Conservation (phyloP, 2,797 vertebrate genomes). For the Saxicola maurus region DNA sequence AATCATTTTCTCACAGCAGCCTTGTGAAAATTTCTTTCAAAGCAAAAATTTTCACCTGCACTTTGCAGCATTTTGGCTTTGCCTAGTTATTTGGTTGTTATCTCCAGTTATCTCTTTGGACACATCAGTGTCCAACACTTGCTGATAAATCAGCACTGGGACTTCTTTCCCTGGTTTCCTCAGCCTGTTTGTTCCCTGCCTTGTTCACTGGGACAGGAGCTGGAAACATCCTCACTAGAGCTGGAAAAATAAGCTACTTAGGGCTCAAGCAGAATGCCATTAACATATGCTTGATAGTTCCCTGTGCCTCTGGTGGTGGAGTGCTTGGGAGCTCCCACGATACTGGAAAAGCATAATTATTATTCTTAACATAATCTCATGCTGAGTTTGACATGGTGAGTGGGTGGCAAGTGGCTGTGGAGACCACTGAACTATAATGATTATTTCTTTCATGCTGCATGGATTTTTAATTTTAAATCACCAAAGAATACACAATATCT, state of each 20-base stretch:
- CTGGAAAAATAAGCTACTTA: background rate
- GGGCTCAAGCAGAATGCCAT: background rate
- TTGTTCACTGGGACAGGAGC: background rate
- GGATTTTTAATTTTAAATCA: constrained; percentile 53
- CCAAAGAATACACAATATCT: constrained; percentile 21
- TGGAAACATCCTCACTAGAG: background rate
- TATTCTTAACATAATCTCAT: constrained; percentile 54
- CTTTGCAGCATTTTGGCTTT: background rate
- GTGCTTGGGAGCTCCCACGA: constrained; percentile 6
- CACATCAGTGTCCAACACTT: background rate
- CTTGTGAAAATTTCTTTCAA: background rate
- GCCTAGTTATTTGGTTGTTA: background rate
- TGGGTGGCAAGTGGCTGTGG: constrained; percentile 52
- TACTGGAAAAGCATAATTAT: constrained; percentile 50
- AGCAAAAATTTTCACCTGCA: background rate
- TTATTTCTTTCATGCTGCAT: constrained; percentile 37
- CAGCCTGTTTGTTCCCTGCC: background rate
- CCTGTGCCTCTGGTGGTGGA: background rate
- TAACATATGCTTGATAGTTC: constrained; percentile 21
- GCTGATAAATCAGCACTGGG: background rate
- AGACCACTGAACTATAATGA: constrained; percentile 58
- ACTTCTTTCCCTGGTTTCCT: background rate
- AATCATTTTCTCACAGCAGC: background rate
- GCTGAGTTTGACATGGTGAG: constrained; percentile 44
- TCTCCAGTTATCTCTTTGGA: background rate